Conservation (phyloP, 1,140 invertebrate genomes). For the Idris sp. region DNA sequence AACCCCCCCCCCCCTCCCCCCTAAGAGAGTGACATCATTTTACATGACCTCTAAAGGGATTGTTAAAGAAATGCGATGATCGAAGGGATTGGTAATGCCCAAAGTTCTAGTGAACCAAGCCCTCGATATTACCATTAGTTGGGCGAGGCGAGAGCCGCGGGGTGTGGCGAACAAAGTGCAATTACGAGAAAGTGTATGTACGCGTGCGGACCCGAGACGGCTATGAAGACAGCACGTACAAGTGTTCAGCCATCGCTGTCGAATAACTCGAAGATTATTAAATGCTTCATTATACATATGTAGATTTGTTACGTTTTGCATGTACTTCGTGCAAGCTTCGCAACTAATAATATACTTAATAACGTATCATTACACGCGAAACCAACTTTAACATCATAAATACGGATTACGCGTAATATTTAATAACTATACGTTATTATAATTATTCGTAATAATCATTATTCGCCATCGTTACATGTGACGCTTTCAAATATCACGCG, state of each 20-base stretch:
- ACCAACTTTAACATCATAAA: conserved; percentile 21
- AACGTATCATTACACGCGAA: conserved; percentile 25
- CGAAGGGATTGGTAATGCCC: conserved; percentile 19
- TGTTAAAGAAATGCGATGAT: conserved; percentile 19
- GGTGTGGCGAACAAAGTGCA: conserved; percentile 69
- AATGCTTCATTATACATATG: conserved; percentile 53
- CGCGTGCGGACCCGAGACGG: conserved; percentile 33
- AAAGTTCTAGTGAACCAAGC: conserved; percentile 28
- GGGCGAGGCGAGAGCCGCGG: conserved; percentile 56
- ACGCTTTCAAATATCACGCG: conserved; percentile 17
- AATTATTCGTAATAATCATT: conserved; percentile 34
- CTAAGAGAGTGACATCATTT: no score
- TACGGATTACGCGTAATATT: conserved; percentile 32
- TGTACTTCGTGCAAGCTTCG: conserved; percentile 2
- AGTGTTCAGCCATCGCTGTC: conserved; percentile 33
- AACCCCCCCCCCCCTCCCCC: no score
- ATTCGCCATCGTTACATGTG: conserved; percentile 12
- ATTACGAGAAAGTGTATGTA: conserved; percentile 69
- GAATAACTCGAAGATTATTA: conserved; percentile 50
- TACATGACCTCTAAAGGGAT: no score
- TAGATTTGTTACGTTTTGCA: conserved; percentile 28
- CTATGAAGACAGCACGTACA: conserved; percentile 41
- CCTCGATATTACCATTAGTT: conserved; percentile 45
- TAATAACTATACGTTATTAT: conserved; percentile 35
- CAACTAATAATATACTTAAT: conserved; percentile 41